Evolutionary conservation across 2,113 vertebrate genomes (phyloP).

Genomic region (Theristicus caerulescens): DNA sequence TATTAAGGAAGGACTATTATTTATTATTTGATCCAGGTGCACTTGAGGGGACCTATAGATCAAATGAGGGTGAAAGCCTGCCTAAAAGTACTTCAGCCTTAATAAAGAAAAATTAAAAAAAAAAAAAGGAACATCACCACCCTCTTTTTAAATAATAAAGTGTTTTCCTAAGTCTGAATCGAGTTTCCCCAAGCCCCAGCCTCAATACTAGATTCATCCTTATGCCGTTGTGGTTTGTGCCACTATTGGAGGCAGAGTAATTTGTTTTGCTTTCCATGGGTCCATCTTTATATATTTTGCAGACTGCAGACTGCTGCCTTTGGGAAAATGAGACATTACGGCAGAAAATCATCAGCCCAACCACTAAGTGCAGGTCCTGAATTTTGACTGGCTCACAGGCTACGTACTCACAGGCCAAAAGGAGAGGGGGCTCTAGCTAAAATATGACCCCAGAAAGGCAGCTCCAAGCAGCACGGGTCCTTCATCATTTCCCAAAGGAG

Average conservation of each 20-base stretch:
- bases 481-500: not conserved
- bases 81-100: not conserved
- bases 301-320: not conserved
- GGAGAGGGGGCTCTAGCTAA: not conserved
- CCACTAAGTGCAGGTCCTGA: not conserved
- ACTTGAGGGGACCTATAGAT: not conserved
- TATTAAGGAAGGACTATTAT: not conserved
- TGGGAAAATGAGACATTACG: not conserved
- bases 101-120: not conserved
- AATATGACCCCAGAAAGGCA: not conserved
- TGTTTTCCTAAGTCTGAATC: not conserved
- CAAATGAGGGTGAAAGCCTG: not conserved
- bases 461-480: not conserved
- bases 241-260: not conserved
- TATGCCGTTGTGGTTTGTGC: not conserved
- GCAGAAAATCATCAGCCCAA: not conserved
- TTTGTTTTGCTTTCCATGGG: not conserved
- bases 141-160: not conserved
- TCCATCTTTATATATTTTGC: not conserved
- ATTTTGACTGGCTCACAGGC: not conserved
- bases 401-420: not conserved
- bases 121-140: not conserved
- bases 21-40: not conserved
- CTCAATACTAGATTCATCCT: not conserved
- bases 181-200: not conserved